Base-by-base conservation (phyloP, 2,888 invertebrate species). In the Drosophila phalerata region DNA sequence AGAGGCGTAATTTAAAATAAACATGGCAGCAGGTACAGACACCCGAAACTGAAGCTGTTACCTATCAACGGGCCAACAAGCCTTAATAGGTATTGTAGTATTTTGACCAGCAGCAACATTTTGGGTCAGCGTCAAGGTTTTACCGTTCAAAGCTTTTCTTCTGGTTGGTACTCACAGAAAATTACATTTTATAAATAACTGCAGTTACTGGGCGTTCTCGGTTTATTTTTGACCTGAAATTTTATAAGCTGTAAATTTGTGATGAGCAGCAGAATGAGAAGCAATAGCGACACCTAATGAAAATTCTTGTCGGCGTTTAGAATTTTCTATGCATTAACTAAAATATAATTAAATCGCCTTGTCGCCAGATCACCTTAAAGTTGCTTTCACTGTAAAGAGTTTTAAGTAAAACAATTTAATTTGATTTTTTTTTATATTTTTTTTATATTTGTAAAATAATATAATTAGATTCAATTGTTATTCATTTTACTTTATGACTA, bases 91-190 rank as follows among this genome's bases (percentile, higher is more conserved):
- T 77, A 61, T 68, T 42, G 61, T 77, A 61, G 68, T 42, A 56
- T 45, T 56, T 48, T 25, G 71, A 61, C 69, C 79, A 48, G 51
- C 47, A 73, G 69, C 80, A 57, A 55, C 45, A 58, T 81, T 86
- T 85, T 66, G 88, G 82, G 80, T 85, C 88, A 79, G 76, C 60
- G 68, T 73, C 77, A 87, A 85, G 71, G 69, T 71, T 84, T 69
- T 25, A 42, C 38, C 70, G 56, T 57, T 72, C 37, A 52, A 62
- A 66, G 57, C 45, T 56, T 37, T 25, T 2, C 34, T 11, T 15
- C 56, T 43, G 48, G 42, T 58, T 55, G 42, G 48, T 45, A 56
- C 55, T 55, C 73, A 43, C 32, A 49, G 65, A 77, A 74, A 73
- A 74, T 77, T 74, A 77, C 73, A 77, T 74, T 74, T 74, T 74